Base-by-base conservation (phyloP, 1,140 invertebrate genomes). In the Probaryconus sp. region DNA sequence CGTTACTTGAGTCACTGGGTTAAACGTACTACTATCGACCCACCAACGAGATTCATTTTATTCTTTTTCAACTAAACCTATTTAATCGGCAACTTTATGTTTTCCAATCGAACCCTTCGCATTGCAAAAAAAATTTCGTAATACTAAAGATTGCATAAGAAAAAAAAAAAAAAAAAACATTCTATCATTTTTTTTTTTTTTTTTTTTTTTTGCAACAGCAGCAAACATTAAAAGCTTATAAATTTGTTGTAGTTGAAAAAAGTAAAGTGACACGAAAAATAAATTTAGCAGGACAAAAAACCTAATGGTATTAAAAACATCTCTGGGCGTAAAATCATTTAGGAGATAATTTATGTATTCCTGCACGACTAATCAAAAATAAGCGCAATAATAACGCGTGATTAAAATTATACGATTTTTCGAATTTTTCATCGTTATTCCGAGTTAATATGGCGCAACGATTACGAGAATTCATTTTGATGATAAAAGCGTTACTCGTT, bases 1-100 rank as follows among this genome's bases (percentile, higher is more conserved):
- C 71, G 43, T 61, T 71, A 61, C 63, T 51, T 74, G 63, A 83
- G 79, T 83, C 78, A 84, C 76, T 82, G 72, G 81, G 79, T 84
- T 84, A 83, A 82, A 77, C 72, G 74, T 78, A 79, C 74, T 53
- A 24, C 61, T 75, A 55, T 56, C 64, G 70, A 71, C 55, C 65
- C 47, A 26, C 51, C 14, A 35, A 37, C 14, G 26, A 58, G 14
- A 58, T 60, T 11, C 63, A 40, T 42, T 38, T 14, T 35, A 35
- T 35, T 18, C 37, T 33, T 56, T n/a, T 31, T 60, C 55, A 18
- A 3, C 33, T 13, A 35, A 35, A 11, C 33, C 14, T 35, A 2
- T 3, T 14, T 35, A 35, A 35, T 35, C 10, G 3, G 14, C n/a
- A 11, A 11, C 4, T 35, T 31, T 14, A 35, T 14, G 11, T 3